Evolutionary conservation across 2,888 invertebrate species (phyloP).

Genomic region (Orthonychiurus folsomi): DNA sequence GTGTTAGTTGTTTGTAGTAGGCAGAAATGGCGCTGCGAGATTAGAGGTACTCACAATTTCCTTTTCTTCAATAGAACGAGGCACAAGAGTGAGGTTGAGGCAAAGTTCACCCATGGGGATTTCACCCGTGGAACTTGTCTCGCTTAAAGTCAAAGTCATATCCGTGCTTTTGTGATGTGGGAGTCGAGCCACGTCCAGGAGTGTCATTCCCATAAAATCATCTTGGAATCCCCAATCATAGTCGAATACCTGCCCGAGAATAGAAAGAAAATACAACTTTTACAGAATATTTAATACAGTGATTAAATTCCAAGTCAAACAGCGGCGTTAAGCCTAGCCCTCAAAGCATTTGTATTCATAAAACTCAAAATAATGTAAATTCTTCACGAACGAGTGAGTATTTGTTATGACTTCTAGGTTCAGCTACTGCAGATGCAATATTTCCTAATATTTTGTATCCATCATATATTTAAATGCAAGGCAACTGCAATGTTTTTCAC

Average conservation of each 20-base stretch:
- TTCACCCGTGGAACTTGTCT: slow-evolving; percentile 48
- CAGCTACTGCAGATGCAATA: too few species aligned
- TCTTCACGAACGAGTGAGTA: too few species aligned
- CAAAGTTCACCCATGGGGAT: slow-evolving; percentile 73
- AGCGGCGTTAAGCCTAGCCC: too few species aligned
- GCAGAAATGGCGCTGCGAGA: neutral
- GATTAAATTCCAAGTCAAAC: too few species aligned
- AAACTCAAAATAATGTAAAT: too few species aligned
- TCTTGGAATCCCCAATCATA: slow-evolving; percentile 92
- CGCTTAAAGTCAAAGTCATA: slow-evolving; percentile 67
- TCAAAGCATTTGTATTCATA: too few species aligned
- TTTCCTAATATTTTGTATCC: too few species aligned
- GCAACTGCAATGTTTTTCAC: too few species aligned
- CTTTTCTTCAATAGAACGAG: slow-evolving; percentile 86
- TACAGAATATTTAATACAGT: too few species aligned
- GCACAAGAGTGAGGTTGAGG: slow-evolving; percentile 75
- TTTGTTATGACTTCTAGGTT: too few species aligned
- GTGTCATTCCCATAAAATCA: slow-evolving; percentile 93
- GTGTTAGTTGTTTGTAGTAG: neutral
- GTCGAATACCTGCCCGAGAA: slow-evolving; percentile 83
- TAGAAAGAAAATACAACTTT: too few species aligned
- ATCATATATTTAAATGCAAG: too few species aligned
- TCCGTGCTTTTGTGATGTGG: slow-evolving; percentile 62
- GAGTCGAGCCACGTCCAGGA: slow-evolving; percentile 67
- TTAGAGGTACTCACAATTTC: slow-evolving; percentile 61